Conservation (phyloP, 2,888 invertebrate species). For the Sinopyrophorus schimmeli region DNA sequence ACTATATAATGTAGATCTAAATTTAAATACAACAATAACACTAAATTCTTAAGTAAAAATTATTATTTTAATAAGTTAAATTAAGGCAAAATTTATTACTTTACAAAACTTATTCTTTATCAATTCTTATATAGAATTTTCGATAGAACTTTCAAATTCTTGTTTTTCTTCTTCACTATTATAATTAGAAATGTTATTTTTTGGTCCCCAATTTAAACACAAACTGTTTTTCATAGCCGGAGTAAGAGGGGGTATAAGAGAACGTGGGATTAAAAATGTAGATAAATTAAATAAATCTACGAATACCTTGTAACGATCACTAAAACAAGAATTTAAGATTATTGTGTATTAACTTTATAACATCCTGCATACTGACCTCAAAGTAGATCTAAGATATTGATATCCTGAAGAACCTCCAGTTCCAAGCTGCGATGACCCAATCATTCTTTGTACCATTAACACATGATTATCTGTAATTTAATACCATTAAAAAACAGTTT, state of each 20-base stretch:
- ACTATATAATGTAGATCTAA: too few relatives aligned
- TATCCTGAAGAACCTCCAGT: conserved; percentile 99
- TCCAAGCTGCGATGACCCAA: conserved; percentile 93
- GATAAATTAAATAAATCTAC: conserved; percentile 96
- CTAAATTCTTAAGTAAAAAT: too few relatives aligned
- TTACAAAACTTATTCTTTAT: too few relatives aligned
- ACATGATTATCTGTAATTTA: conserved; percentile 92
- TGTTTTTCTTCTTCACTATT: conserved; percentile 12
- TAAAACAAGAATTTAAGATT: conserved; percentile 59
- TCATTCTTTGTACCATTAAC: conserved; percentile 98
- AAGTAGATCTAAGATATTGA: conserved; percentile 93
- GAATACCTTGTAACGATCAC: conserved; percentile 98
- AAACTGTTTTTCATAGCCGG: conserved; percentile 79
- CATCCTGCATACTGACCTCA: conserved; percentile 68
- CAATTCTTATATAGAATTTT: conserved; percentile 2
- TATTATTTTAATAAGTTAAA: too few relatives aligned
- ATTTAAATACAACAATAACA: too few relatives aligned
- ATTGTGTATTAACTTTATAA: background rate
- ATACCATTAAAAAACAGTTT: too few relatives aligned
- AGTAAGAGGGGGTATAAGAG: conserved; percentile 86
- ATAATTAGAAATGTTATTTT: conserved; percentile 6
- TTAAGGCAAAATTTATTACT: too few relatives aligned
- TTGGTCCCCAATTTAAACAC: conserved; percentile 46
- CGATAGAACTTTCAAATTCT: conserved; percentile 10
- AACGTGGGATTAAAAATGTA: conserved; percentile 91